Percentiles rank a stretch among this genome's conserved stretches.
These are phyloP conservation scores for Centruroides sculpturatus DNA, from an alignment of 1,140 invertebrate genomes.

Conservation along the genomic window DNA sequence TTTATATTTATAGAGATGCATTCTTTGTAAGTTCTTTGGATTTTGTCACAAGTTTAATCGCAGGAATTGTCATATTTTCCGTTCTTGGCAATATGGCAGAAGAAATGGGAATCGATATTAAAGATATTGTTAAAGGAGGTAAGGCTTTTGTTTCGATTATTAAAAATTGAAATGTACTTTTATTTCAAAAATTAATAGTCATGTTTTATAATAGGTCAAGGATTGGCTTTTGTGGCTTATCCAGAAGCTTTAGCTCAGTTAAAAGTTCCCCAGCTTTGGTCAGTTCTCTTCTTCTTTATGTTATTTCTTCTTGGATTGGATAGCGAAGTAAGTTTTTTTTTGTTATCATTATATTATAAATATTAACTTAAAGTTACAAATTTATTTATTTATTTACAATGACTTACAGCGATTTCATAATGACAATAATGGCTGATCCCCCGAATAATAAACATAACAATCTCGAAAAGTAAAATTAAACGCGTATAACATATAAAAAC, in stretches of 20 bases:
- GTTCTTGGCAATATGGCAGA: conserved; percentile 19
- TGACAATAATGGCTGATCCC: too few relatives aligned
- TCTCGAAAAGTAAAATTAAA: too few relatives aligned
- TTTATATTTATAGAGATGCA: conserved; percentile 14
- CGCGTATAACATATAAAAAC: too few relatives aligned
- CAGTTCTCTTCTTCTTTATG: conserved; percentile 27
- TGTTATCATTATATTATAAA: too few relatives aligned
- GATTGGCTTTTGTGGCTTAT: conserved; percentile 19
- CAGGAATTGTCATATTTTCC: conserved; percentile 18
- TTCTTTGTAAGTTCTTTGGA: conserved; percentile 15
- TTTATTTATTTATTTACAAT: too few relatives aligned
- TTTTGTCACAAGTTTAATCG: conserved; percentile 19
- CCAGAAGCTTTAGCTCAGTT: conserved; percentile 18
- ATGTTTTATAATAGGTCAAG: conserved; percentile 15
- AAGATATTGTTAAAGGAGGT: conserved; percentile 13
- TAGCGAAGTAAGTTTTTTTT: conserved; percentile 12
- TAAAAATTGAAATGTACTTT: too few relatives aligned
- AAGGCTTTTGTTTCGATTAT: background rate
- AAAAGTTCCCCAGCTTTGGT: conserved; percentile 19
- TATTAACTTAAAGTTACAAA: too few relatives aligned
- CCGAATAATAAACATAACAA: too few relatives aligned
- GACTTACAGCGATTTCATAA: too few relatives aligned
- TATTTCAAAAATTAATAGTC: background rate
- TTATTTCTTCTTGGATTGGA: conserved; percentile 14
- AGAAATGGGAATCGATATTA: conserved; percentile 19